Percentiles rank a stretch among this genome's conserved stretches.
Conservation (phyloP, 2,797 vertebrate genomes). For the Tenualosa ilisha region DNA sequence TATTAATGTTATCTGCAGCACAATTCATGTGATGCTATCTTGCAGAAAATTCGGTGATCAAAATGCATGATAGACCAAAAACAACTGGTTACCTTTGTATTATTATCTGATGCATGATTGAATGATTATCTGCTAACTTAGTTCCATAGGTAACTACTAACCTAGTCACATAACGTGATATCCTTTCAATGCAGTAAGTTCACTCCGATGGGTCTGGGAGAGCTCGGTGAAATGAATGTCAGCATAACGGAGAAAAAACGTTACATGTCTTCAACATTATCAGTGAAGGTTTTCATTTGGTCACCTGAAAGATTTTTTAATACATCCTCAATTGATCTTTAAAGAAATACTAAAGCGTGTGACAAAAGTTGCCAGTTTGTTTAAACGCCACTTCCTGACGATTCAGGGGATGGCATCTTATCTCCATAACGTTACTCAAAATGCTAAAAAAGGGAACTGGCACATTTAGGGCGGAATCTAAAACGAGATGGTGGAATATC, state of each 20-base stretch:
- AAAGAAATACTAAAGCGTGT: background rate
- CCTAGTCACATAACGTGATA: background rate
- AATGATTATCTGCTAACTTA: too few relatives aligned
- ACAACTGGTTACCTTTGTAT: background rate
- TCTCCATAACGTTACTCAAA: background rate
- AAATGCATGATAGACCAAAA: background rate
- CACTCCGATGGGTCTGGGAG: background rate
- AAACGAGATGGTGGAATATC: background rate
- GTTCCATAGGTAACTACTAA: background rate
- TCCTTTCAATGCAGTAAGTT: background rate
- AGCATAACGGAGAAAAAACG: background rate
- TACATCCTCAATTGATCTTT: background rate
- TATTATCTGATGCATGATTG: background rate
- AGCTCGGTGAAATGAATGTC: background rate
- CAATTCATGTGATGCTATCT: background rate
- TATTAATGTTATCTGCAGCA: background rate
- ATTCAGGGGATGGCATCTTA: background rate
- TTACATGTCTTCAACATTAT: background rate
- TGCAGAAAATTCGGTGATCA: background rate
- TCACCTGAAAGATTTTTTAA: background rate
- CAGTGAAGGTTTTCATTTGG: background rate
- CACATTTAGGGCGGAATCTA: background rate
- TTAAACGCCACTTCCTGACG: background rate
- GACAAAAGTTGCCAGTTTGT: background rate
- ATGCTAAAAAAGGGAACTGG: constrained; percentile 2